Evolutionary conservation across 2,113 vertebrate species (phyloP), one percentile per base, ranked within the genome.

Genomic region (Alligator mississippiensis): DNA sequence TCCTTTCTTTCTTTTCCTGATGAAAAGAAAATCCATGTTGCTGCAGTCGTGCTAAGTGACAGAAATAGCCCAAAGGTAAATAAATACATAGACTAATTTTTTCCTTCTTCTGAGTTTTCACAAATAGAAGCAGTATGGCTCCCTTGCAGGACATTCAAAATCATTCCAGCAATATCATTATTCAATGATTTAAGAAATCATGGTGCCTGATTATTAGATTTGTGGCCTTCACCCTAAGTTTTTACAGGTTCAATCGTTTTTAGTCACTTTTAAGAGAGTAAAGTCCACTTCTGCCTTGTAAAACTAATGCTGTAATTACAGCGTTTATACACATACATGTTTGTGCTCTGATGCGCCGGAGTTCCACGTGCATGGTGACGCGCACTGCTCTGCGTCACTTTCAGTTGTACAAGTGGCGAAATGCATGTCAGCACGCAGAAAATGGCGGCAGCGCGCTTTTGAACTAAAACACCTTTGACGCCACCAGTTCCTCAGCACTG

Each of bases 21-120:
- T 88, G 70, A 91, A 90, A 96, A 87, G 30, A 80, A 94, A 94
- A 87, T 80, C 82, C 62, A 9, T 82, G 79, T 86, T 70, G 84
- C 68, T 80, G 70, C 86, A 59, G 63, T 87, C 81, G 77, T 89
- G 80, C 60, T 75, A 77, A 75, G 61, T 64, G 70, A 88, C 74
- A 92, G 89, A 84, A 93, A 89, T 76, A 93, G 82, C 90, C 61
- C 5, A 77, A 63, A 93, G 85, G 92, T 92, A 91, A 95, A 92
- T 66, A 92, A 93, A 92, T 57, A 93, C 63, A 82, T 63, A 87
- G 63, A n/a, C 16, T n/a, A 28, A 2, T 70, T 83, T 83, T 59
- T 47, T 90, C 58, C 28, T 79, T 88, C 74, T 92, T 85, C 58
- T 8, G 18, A 77, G 57, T 62, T 84, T 85, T 70, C 84, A 84